Evolutionary conservation across 2,888 invertebrate species (phyloP).

Genomic region (Halictus quadricinctus): DNA sequence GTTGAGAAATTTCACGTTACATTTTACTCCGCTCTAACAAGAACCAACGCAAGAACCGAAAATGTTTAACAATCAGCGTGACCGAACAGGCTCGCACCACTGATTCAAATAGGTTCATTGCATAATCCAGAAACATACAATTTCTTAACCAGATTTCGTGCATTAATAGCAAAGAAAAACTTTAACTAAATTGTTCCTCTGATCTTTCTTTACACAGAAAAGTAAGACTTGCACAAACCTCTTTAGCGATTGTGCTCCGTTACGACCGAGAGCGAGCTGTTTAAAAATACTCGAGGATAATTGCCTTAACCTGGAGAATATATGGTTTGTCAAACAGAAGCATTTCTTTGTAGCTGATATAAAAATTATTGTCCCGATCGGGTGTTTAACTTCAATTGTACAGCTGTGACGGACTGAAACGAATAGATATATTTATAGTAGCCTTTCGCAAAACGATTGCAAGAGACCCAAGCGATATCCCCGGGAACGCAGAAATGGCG

Average conservation of each 20-base stretch:
- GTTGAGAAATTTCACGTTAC: constrained; percentile 11
- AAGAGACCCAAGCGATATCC: not conserved
- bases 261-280: not conserved
- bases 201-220: not conserved
- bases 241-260: not conserved
- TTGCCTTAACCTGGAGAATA: not conserved
- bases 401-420: not conserved
- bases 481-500: not conserved
- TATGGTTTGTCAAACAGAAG: no score
- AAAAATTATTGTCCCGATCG: not conserved
- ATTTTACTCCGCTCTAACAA: not conserved
- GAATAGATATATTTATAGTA: not conserved
- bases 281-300: not conserved
- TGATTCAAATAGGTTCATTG: not conserved
- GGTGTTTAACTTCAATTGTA: not conserved
- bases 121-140: not conserved
- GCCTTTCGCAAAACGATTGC: not conserved
- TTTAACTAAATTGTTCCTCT: not conserved
- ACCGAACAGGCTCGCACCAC: not conserved
- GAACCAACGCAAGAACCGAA: constrained; percentile 1
- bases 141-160: not conserved
- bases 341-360: not conserved
- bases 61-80: not conserved
- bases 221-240: not conserved
- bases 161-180: not conserved